These are phyloP conservation scores for Machimus atricapillus DNA, from an alignment of 2,888 invertebrate species.

Conservation along the genomic window DNA sequence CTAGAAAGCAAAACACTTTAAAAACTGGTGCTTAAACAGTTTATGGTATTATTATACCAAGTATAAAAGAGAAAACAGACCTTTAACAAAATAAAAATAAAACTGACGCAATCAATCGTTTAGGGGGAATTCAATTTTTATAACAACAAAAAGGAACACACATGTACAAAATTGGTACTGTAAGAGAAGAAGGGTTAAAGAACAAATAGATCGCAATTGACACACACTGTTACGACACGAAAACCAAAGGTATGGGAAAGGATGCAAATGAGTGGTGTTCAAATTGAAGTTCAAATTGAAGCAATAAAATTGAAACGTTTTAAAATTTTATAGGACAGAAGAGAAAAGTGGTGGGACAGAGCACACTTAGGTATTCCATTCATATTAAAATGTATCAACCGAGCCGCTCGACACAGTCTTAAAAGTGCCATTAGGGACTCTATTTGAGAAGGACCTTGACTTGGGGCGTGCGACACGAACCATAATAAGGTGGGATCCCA, in stretches of 20 bases:
- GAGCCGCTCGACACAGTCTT: slow-evolving; percentile 10
- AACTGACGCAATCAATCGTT: neutral
- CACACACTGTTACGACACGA: neutral
- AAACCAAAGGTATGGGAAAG: neutral
- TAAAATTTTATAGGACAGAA: neutral
- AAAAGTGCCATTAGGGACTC: slow-evolving; percentile 9
- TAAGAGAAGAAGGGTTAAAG: neutral
- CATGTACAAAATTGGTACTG: neutral
- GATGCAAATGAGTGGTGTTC: neutral
- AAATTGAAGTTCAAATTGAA: neutral
- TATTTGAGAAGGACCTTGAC: neutral
- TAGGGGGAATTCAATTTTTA: neutral
- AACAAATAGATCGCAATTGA: neutral
- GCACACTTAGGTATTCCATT: neutral
- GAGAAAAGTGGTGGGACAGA: neutral
- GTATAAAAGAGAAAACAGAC: neutral
- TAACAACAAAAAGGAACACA: neutral
- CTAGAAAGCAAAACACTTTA: neutral
- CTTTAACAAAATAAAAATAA: neutral
- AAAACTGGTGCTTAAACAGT: neutral
- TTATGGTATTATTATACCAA: neutral
- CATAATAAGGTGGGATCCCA: neutral
- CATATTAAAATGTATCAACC: neutral
- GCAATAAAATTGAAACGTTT: neutral
- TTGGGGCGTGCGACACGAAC: neutral